Evolutionary conservation across 2,888 invertebrate species (phyloP), one percentile per base, ranked within the genome.

Genomic region (Ametastegia equiseti): DNA sequence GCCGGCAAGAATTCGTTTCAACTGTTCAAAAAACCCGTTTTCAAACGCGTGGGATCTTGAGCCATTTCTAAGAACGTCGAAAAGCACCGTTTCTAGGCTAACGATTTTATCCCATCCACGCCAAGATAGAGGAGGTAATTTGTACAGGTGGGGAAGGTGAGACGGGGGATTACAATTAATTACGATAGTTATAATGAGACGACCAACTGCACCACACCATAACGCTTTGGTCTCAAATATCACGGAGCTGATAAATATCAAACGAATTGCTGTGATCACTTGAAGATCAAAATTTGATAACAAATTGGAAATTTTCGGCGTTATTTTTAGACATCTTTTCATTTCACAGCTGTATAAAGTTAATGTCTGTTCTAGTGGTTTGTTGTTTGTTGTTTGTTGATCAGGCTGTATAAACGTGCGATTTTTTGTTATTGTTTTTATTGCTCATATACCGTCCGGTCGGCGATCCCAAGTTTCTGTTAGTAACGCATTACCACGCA

Each of bases 21-120:
- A 7, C 50, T 50, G 54, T 71, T 71, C 15, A 50, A 75, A 71
- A 75, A 54, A 75, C 73, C 50, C 30, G 75, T 75, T 75, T 75
- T 19, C 54, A 45, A 75, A 54, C 33, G 75, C 75, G 75, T 75
- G 75, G 75, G 75, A 75, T 75, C 75, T 54, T 50, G 33, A 54
- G 75, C 54, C 54, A 75, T 75, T 75, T 75, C 36, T 33, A 23
- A 54, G 11, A 50, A 33, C 33, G 33, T 54, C 36, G 33, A 50
- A 19, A 45, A 36, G 33, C 50, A 36, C 5, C 36, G 50, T 54
- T 36, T 75, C 11, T 54, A 54, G 54, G 50, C 50, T 11, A 75
- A 75, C 54, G 75, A 75, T 54, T 54, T 75, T 54, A 39, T 19
- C n/a, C 5, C 36, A 13, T 54, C 33, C 6, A n/a, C 19, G 19